A percentile compares a stretch with the other conserved stretches of the same genome.
Conservation (phyloP, 2,888 invertebrate species). For the Rhingia campestris region DNA sequence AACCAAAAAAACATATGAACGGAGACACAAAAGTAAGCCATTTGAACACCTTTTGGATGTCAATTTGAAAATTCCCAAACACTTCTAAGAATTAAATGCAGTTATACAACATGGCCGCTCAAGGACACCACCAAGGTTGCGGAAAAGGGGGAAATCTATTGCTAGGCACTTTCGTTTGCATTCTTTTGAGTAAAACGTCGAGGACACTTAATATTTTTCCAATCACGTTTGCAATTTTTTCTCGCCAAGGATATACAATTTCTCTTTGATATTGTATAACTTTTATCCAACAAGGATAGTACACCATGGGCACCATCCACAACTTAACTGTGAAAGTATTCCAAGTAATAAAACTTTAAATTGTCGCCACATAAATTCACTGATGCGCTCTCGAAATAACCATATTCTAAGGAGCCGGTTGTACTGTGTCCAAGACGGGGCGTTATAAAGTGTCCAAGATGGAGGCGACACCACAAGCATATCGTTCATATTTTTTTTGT, state of each 20-base stretch:
- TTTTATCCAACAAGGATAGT: conserved; percentile 24
- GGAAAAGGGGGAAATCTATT: too few relatives aligned
- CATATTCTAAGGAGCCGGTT: conserved; percentile 45
- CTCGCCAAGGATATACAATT: not conserved
- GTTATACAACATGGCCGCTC: too few relatives aligned
- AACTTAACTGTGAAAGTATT: conserved; percentile 2
- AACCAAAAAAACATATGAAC: too few relatives aligned
- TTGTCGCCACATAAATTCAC: conserved; percentile 69
- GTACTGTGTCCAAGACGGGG: conserved; percentile 51
- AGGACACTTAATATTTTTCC: too few relatives aligned
- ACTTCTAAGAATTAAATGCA: too few relatives aligned
- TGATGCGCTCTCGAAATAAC: conserved; percentile 15
- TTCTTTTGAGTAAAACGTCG: too few relatives aligned
- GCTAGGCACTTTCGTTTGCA: too few relatives aligned
- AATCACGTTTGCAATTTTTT: too few relatives aligned
- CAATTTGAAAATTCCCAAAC: too few relatives aligned
- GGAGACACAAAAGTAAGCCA: too few relatives aligned
- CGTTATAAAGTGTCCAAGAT: conserved; percentile 4
- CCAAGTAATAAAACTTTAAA: conserved; percentile 70
- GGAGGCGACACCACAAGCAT: not conserved
- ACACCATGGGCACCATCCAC: conserved; percentile 17
- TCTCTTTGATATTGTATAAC: conserved; percentile 1
- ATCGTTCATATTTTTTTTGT: conserved; percentile 11
- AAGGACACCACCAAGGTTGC: too few relatives aligned
- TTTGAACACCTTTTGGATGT: too few relatives aligned